Conservation (phyloP, 1,140 invertebrate species). For the Cepaea nemoralis region DNA sequence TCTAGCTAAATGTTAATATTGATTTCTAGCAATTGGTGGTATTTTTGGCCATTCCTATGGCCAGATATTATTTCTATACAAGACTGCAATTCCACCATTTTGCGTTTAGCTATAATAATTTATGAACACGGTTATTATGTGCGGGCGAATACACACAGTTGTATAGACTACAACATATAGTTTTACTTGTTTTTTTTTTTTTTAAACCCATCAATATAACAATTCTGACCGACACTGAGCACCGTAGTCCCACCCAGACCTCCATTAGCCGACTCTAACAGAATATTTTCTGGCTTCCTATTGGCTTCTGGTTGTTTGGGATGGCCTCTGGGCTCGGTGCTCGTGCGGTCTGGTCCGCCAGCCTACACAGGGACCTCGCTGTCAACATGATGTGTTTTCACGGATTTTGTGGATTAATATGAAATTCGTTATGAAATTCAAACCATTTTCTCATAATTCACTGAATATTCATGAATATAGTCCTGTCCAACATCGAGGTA, state of each 20-base stretch:
- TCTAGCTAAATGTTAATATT: too few species aligned
- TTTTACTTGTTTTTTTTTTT: too few species aligned
- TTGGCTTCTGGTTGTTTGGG: not conserved
- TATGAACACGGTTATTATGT: too few species aligned
- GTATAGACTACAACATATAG: too few species aligned
- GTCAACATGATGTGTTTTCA: conserved; percentile 4
- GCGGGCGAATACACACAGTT: too few species aligned
- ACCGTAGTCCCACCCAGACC: not conserved
- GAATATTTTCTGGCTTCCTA: conserved; percentile 30
- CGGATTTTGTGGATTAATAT: not conserved
- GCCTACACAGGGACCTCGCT: not conserved
- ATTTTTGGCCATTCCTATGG: too few species aligned
- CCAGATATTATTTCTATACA: too few species aligned
- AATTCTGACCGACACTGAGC: not conserved
- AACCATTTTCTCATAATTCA: not conserved
- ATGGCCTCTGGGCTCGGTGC: not conserved
- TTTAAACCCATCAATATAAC: too few species aligned
- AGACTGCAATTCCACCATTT: too few species aligned
- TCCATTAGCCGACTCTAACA: not conserved
- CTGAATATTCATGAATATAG: not conserved
- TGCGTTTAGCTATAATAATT: too few species aligned
- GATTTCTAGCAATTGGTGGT: too few species aligned
- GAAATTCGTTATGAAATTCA: conserved; percentile 33
- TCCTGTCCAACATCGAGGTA: not conserved
- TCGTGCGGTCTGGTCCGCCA: not conserved